Conservation (phyloP, 1,140 invertebrate genomes). For the Lepidurus packardi region DNA sequence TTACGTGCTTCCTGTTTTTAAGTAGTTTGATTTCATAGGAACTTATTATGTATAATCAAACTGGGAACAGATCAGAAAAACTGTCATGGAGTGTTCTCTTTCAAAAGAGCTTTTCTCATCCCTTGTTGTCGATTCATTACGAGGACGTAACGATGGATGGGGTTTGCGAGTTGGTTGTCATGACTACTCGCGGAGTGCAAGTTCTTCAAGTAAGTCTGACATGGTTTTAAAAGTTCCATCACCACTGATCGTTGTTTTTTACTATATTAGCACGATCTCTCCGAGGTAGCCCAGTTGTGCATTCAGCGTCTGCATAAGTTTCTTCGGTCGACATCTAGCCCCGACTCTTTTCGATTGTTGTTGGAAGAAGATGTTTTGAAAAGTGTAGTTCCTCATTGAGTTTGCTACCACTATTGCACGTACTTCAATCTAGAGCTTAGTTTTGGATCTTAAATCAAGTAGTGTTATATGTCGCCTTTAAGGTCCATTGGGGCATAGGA, state of each 20-base stretch:
- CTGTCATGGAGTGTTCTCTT: conserved; percentile 47
- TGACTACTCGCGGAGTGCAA: conserved; percentile 61
- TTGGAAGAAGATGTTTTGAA: conserved; percentile 6
- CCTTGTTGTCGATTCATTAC: conserved; percentile 57
- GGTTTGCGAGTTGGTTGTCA: conserved; percentile 59
- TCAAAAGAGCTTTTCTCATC: conserved; percentile 54
- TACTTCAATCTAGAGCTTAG: not conserved
- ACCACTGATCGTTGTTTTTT: conserved; percentile 42
- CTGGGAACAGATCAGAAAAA: conserved; percentile 34
- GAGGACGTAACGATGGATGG: conserved; percentile 65
- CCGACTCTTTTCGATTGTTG: conserved; percentile 2
- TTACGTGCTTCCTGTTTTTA: conserved; percentile 1
- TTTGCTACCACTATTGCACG: not conserved
- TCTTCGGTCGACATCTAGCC: not conserved
- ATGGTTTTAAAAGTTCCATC: not conserved
- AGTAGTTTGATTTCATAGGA: conserved; percentile 30
- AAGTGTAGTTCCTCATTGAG: not conserved
- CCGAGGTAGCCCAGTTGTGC: conserved; percentile 25
- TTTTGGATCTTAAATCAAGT: not conserved
- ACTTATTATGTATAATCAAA: conserved; percentile 27
- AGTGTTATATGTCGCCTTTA: no score
- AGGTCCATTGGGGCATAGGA: no score
- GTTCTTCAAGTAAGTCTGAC: conserved; percentile 55
- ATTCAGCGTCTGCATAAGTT: conserved; percentile 22
- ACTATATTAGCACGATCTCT: conserved; percentile 31